phyloP scores from a whole-genome alignment of 1,140 invertebrate species.

The Lysiphlebus fabarum region DNA sequence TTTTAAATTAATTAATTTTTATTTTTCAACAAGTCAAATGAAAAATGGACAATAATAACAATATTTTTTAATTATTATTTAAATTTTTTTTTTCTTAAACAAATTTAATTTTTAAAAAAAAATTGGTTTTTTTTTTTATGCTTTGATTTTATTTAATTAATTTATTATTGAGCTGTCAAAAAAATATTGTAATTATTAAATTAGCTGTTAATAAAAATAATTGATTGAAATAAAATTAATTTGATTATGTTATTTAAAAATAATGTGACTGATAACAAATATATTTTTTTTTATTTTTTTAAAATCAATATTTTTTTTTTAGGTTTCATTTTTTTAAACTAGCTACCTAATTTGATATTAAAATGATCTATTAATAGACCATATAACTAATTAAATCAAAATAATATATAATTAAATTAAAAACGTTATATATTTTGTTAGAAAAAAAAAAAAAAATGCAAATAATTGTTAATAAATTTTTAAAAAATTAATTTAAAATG shows the following conservation, averaged over 20 bases:
- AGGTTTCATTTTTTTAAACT: neutral
- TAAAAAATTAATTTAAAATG: too few relatives aligned
- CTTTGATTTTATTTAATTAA: neutral
- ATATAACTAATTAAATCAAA: too few relatives aligned
- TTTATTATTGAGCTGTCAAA: too few relatives aligned
- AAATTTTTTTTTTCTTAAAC: neutral
- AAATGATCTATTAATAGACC: neutral
- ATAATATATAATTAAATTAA: too few relatives aligned
- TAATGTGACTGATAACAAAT: neutral
- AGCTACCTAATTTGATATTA: constrained; percentile 4
- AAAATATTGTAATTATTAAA: too few relatives aligned
- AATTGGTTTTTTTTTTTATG: neutral
- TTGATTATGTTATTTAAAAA: constrained; percentile 6
- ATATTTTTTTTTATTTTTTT: neutral
- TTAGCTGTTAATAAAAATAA: too few relatives aligned
- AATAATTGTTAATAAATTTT: too few relatives aligned
- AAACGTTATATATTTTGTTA: too few relatives aligned
- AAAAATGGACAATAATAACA: constrained; percentile 20
- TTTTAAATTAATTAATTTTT: constrained; percentile 10
- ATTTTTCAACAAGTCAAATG: neutral
- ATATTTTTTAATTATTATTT: constrained; percentile 9
- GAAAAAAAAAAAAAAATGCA: too few relatives aligned
- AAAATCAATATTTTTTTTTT: constrained; percentile 1
- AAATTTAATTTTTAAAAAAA: too few relatives aligned
- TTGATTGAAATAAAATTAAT: neutral